These are phyloP conservation scores for Gymnobelideus leadbeateri DNA, from an alignment of 2,113 vertebrate species.

Conservation along the genomic window DNA sequence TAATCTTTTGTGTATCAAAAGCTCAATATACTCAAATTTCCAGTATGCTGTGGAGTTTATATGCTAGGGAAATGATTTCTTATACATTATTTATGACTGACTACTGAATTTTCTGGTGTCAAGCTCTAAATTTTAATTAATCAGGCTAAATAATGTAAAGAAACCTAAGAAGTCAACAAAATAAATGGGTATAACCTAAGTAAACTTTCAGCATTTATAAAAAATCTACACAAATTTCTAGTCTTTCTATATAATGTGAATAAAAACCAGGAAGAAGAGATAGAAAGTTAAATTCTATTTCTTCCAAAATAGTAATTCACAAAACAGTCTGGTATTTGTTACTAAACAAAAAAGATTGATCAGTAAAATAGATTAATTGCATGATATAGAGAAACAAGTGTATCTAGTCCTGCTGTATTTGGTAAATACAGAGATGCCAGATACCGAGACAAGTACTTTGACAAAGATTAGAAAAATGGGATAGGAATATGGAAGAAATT, in stretches of 20 bases:
- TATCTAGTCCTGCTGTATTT: background rate
- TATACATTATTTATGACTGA: background rate
- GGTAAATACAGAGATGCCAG: background rate
- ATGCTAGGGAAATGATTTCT: background rate
- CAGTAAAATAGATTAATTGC: background rate
- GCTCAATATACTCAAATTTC: background rate
- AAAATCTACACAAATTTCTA: background rate
- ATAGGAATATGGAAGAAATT: background rate
- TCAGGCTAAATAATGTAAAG: background rate
- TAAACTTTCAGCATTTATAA: background rate
- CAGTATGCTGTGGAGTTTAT: background rate
- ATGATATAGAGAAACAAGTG: background rate
- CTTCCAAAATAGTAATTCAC: background rate
- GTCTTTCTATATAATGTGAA: background rate
- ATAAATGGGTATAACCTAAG: background rate
- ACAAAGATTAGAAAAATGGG: background rate
- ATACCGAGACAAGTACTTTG: background rate
- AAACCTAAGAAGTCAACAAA: background rate
- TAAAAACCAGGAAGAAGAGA: background rate
- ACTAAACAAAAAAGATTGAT: background rate
- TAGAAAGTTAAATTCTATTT: background rate
- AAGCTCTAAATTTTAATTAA: background rate
- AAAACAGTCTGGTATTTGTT: background rate
- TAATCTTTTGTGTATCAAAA: background rate
- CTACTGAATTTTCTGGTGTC: background rate